phyloP scores from a whole-genome alignment of 1,140 invertebrate genomes.

The Caenorhabditis inopinata region DNA sequence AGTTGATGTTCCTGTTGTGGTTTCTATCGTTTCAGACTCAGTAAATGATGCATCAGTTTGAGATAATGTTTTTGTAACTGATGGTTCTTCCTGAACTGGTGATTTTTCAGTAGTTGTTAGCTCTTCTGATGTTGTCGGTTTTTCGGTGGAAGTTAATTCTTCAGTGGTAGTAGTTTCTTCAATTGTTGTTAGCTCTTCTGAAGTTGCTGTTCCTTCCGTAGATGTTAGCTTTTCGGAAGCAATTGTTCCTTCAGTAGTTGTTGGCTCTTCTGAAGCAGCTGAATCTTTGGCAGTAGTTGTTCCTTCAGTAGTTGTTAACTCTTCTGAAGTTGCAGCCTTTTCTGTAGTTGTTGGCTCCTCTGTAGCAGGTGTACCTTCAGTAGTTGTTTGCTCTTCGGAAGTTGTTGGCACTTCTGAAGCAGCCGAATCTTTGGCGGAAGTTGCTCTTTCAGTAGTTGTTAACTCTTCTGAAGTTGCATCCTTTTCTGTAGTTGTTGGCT shows the following conservation, averaged over 20 bases:
- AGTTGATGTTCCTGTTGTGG: background rate
- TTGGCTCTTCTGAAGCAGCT: background rate
- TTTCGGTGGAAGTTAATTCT: background rate
- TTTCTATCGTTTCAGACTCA: no score
- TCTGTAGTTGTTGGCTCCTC: background rate
- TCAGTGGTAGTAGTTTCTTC: background rate
- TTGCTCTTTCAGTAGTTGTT: background rate
- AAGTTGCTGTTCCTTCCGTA: no score
- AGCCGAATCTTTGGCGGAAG: background rate
- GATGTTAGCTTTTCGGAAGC: background rate
- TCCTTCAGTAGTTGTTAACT: background rate
- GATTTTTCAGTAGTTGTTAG: no score
- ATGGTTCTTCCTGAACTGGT: no score
- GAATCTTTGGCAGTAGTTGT: background rate
- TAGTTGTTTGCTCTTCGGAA: background rate
- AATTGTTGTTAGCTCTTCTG: no score
- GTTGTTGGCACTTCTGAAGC: background rate
- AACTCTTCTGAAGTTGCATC: background rate
- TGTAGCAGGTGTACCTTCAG: background rate
- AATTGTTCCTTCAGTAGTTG: background rate
- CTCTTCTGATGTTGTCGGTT: background rate
- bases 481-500: background rate
- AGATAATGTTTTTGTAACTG: no score
- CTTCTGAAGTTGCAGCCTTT: background rate
- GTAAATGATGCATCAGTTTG: no score